Conservation (phyloP, 2,888 invertebrate genomes). For the Prosopocoilus inquinatus region DNA sequence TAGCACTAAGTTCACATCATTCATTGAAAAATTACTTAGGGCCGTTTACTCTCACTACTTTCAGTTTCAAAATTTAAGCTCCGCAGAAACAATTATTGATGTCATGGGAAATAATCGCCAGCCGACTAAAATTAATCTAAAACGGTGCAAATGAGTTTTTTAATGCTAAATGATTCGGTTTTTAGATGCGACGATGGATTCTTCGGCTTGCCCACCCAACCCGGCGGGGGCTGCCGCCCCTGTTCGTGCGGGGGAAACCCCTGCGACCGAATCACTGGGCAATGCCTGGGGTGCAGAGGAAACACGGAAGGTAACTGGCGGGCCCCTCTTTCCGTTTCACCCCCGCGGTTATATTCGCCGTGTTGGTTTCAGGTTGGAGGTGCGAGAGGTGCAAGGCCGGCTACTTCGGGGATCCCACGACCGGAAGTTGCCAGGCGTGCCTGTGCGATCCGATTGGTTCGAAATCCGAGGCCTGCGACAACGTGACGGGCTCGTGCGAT, state of each 20-base stretch:
- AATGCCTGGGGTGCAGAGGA: slow-evolving; percentile 79
- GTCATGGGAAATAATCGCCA: too few species aligned
- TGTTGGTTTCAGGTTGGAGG: slow-evolving; percentile 58
- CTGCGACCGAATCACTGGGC: slow-evolving; percentile 81
- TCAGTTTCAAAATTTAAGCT: too few species aligned
- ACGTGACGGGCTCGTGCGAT: slow-evolving; percentile 70
- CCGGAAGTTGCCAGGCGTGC: slow-evolving; percentile 69
- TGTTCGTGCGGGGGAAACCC: slow-evolving; percentile 87
- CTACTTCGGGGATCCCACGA: slow-evolving; percentile 64
- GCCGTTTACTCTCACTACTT: too few species aligned
- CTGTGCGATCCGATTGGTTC: slow-evolving; percentile 77
- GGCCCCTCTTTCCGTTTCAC: not conserved
- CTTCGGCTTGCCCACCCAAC: slow-evolving; percentile 75
- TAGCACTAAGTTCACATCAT: too few species aligned
- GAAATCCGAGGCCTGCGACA: slow-evolving; percentile 66
- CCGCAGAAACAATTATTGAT: too few species aligned
- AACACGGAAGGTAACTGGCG: slow-evolving; percentile 59
- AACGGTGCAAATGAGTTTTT: too few species aligned
- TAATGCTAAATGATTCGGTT: too few species aligned
- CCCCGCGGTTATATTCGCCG: not conserved
- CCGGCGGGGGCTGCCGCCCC: slow-evolving; percentile 70
- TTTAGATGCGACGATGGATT: slow-evolving; percentile 78
- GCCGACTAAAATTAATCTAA: too few species aligned
- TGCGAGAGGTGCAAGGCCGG: slow-evolving; percentile 68
- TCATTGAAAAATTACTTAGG: too few species aligned